Evolutionary conservation across 2,113 vertebrate genomes (phyloP).

Genomic region (Paradoxurus hermaphroditus): DNA sequence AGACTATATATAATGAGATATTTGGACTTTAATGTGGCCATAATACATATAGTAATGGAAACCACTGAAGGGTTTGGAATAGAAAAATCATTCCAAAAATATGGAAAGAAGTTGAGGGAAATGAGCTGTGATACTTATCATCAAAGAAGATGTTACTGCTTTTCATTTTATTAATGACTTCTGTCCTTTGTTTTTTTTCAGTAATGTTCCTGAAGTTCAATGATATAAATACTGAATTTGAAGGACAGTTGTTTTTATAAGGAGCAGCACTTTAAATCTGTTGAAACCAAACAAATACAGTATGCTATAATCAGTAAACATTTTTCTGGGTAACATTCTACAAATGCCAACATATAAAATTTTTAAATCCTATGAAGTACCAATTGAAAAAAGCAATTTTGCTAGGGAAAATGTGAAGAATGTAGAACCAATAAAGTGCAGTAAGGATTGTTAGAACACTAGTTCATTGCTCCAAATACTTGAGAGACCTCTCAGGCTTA

Average conservation of each 20-base stretch:
- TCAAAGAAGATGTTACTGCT: neutral
- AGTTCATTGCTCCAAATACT: neutral
- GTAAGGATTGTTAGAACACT: neutral
- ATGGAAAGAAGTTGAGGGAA: neutral
- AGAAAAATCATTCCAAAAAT: neutral
- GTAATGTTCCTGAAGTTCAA: neutral
- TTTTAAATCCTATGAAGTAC: neutral
- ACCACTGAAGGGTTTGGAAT: neutral
- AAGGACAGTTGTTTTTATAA: neutral
- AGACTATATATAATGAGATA: neutral
- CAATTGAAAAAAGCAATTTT: slow-evolving; percentile 13
- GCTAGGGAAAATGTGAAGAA: neutral
- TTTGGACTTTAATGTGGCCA: neutral
- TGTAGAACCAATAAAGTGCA: neutral
- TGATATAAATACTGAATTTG: neutral
- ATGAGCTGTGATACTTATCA: neutral
- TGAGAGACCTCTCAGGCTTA: neutral
- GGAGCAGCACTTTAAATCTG: neutral
- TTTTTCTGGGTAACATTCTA: neutral
- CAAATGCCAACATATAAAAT: neutral
- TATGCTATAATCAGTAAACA: neutral
- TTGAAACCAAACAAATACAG: neutral
- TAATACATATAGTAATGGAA: neutral
- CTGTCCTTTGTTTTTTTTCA: neutral
- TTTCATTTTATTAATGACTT: neutral